Evolutionary conservation across 2,113 vertebrate species (phyloP).

Genomic region (Vanacampus margaritifer): DNA sequence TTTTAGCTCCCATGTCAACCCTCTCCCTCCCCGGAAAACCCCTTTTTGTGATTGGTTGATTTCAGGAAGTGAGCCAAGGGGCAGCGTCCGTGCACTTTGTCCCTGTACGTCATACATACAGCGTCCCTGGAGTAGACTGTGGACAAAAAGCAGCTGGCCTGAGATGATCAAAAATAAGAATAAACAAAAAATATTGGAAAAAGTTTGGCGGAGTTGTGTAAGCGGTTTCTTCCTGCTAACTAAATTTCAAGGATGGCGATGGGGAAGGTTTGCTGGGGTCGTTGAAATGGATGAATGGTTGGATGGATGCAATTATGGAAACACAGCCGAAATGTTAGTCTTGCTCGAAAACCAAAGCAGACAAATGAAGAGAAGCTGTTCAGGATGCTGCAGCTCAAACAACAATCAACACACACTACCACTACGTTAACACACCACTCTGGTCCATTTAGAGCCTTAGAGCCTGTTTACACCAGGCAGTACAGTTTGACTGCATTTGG

Average conservation of each 20-base stretch:
- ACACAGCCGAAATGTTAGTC: neutral
- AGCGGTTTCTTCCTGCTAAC: neutral
- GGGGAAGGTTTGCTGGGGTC: neutral
- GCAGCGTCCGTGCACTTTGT: constrained; percentile 1
- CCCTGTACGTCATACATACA: constrained; percentile 1
- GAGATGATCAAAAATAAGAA: neutral
- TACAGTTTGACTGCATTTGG: constrained; percentile 7
- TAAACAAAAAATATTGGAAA: neutral
- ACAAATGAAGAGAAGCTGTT: neutral
- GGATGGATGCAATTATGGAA: neutral
- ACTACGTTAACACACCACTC: constrained; percentile 4
- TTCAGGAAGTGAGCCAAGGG: constrained; percentile 4
- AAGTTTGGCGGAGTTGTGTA: neutral
- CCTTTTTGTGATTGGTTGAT: constrained; percentile 4
- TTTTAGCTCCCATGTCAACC: neutral
- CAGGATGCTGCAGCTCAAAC: neutral
- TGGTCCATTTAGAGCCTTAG: constrained; percentile 6
- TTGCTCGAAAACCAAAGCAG: neutral
- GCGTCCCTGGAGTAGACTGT: constrained; percentile 3
- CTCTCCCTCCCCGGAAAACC: neutral
- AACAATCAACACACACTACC: neutral
- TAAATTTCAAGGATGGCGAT: neutral
- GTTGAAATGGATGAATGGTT: neutral
- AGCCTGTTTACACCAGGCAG: constrained; percentile 11
- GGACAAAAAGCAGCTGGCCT: constrained; percentile 5